Base-by-base conservation (phyloP, 1,140 invertebrate species). In the Drosophila ananassae region DNA sequence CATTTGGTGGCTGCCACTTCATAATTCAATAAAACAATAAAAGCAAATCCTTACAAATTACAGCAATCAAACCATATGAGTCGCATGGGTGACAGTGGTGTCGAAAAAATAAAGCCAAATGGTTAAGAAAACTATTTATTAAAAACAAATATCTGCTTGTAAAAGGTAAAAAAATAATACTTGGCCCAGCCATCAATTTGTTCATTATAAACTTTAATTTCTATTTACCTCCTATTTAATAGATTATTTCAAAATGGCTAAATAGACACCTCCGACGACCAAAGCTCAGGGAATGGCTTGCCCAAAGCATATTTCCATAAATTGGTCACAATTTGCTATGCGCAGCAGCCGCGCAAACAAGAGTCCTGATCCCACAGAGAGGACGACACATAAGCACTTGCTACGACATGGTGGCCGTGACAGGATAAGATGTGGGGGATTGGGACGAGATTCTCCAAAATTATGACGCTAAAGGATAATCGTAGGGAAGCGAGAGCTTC, bases 21-120 rank as follows among this genome's bases (percentile, higher is more conserved):
- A 90, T 90, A 90, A 90, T 90, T 90, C 87, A 90, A 90, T 90
- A 90, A 90, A 90, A 90, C 85, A 90, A 90, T 90, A 90, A 90
- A 85, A 77, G 63, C 63, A 52, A 85, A 90, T 90, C 87, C 87
- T 75, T 79, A 90, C 85, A 85, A 90, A 85, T 90, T 90, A 90
- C 81, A 82, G 79, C 87, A 90, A 90, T 89, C 83, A 83, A 89
- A 90, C 85, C 75, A 83, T 73, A 72, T 46, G 57, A 57, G 57
- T 34, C 10, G 9, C 34, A 21, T 44, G 34, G 22, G 47, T 28
- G 13, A 8, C 63, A 64, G 63, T 52, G 63, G 12, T 50, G 59
- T 2, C 10, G 32, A 4, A 6, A 1, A 8, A 41, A 25, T 24
- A 51, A 1, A 8, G n/a, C 12, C 2, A 2, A n/a, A 46, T 7